Conservation (phyloP, 2,797 vertebrate genomes). For the Anabas testudineus region DNA sequence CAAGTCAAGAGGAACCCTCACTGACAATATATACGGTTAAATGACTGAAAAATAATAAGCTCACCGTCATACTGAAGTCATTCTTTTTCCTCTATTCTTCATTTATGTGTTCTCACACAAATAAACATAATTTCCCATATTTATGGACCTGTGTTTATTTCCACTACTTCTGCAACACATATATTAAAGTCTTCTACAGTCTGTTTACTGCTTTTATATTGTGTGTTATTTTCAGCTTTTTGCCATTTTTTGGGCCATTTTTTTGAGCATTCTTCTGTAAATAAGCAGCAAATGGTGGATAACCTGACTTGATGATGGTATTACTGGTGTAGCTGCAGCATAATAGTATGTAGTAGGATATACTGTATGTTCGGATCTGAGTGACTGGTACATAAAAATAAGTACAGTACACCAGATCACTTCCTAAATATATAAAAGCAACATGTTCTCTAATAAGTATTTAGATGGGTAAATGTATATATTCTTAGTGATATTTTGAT, state of each 20-base stretch:
- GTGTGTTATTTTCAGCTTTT: background rate
- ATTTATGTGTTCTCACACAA: background rate
- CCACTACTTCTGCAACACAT: background rate
- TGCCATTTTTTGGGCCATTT: background rate
- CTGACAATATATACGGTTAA: conserved; percentile 49
- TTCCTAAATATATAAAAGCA: too few relatives aligned
- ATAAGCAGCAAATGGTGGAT: background rate
- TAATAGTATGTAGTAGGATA: too few relatives aligned
- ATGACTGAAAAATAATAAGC: conserved; percentile 61
- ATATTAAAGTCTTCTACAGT: background rate
- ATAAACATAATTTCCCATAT: background rate
- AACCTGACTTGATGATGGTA: background rate
- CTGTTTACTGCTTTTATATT: background rate
- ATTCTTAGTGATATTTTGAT: too few relatives aligned
- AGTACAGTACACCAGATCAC: background rate
- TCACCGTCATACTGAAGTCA: conserved; percentile 5
- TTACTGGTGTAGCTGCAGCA: background rate
- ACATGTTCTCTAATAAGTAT: too few relatives aligned
- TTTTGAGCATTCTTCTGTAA: too few relatives aligned
- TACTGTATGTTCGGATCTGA: too few relatives aligned
- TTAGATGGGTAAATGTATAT: too few relatives aligned
- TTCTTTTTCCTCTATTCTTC: background rate
- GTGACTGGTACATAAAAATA: background rate
- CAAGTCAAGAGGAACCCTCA: conserved; percentile 36
- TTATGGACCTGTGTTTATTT: background rate